Percentiles rank a stretch among this genome's conserved stretches.
Evolutionary conservation across 2,113 vertebrate genomes (phyloP).

Genomic region (Cryptomyrus ogoouensis): DNA sequence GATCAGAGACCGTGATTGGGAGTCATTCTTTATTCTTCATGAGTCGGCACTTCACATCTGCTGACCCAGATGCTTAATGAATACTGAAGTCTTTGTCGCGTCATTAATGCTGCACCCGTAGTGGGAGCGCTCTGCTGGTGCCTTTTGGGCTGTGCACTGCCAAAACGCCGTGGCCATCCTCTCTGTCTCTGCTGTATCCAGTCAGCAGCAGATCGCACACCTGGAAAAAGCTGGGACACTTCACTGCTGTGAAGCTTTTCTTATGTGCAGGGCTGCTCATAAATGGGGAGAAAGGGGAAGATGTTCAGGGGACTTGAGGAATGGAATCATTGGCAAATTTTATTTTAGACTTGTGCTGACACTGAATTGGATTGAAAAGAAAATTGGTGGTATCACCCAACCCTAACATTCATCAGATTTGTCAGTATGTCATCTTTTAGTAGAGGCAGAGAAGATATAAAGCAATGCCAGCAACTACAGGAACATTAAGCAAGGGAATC

Average conservation of each 20-base stretch:
- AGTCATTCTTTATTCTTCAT: slow-evolving; percentile 70
- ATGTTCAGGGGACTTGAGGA: neutral
- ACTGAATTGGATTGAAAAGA: neutral
- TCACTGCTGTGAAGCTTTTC: neutral
- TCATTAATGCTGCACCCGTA: slow-evolving; percentile 67
- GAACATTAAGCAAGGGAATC: neutral
- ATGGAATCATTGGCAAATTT: neutral
- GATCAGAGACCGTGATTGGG: slow-evolving; percentile 70
- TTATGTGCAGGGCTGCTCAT: neutral
- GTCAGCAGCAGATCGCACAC: neutral
- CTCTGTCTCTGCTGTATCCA: neutral
- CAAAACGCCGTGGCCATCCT: neutral
- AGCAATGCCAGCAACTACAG: neutral
- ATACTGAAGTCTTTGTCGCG: slow-evolving; percentile 63
- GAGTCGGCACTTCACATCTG: slow-evolving; percentile 64
- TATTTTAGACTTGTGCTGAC: neutral
- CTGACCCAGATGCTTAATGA: slow-evolving; percentile 70
- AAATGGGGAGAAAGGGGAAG: neutral
- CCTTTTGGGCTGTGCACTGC: neutral
- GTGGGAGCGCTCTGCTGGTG: slow-evolving; percentile 39
- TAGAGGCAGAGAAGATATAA: neutral
- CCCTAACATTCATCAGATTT: neutral
- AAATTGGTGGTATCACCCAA: neutral
- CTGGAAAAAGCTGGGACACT: neutral
- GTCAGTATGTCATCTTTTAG: neutral